Evolutionary conservation across 1,140 invertebrate species (phyloP).

Genomic region (Brachystomella parvula): DNA sequence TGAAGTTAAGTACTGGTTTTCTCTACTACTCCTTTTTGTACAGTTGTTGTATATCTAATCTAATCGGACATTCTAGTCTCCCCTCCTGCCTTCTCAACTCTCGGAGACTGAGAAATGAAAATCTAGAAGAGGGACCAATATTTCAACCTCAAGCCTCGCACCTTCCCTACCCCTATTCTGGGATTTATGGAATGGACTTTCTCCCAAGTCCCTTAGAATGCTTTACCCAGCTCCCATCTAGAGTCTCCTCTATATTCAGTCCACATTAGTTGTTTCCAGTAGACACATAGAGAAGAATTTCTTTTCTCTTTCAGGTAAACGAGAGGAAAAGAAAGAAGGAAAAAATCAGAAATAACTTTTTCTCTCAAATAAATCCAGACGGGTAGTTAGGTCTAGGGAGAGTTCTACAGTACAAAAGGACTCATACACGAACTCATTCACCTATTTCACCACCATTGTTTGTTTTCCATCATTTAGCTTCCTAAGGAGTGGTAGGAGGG

Average conservation of each 20-base stretch:
- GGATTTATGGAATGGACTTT: background rate
- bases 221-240: background rate
- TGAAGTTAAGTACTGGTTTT: background rate
- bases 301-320: background rate
- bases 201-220: background rate
- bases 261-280: background rate
- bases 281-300: background rate
- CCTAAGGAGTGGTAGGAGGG: no score
- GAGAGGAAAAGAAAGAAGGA: background rate
- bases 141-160: background rate
- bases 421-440: constrained; percentile 32
- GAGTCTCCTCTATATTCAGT: background rate
- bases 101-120: background rate
- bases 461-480: constrained; percentile 35
- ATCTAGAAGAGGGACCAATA: background rate
- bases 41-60: background rate
- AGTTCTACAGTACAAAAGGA: background rate
- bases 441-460: constrained; percentile 35
- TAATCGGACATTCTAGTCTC: background rate
- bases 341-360: background rate
- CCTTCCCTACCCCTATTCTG: background rate
- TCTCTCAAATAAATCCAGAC: background rate
- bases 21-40: background rate
- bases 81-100: background rate
- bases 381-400: background rate